These are phyloP conservation scores for Entomobrya proxima DNA, from an alignment of 2,888 invertebrate species.

Conservation along the genomic window DNA sequence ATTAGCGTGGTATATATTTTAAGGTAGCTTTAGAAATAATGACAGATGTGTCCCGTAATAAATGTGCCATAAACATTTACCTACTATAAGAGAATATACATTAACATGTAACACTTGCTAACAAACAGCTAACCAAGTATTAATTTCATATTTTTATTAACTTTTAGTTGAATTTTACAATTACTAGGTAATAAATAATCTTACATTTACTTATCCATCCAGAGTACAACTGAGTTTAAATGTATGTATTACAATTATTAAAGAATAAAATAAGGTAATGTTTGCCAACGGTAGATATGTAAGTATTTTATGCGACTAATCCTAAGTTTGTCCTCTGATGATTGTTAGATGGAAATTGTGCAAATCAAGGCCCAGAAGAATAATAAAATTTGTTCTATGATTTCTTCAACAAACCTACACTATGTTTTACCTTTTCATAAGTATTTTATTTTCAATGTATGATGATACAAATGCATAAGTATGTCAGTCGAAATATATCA, in stretches of 20 bases:
- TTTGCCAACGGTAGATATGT: no score
- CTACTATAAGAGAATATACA: background rate
- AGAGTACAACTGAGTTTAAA: background rate
- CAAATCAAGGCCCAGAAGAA: no score
- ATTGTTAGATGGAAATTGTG: no score
- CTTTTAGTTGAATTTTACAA: background rate
- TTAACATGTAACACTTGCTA: background rate
- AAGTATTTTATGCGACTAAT: no score
- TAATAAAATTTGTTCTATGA: no score
- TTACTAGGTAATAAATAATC: background rate
- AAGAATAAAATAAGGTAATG: background rate
- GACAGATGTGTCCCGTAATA: background rate
- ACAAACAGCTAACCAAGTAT: constrained; percentile 50
- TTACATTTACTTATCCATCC: background rate
- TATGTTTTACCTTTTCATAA: no score
- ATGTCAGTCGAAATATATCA: no score
- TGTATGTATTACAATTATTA: constrained; percentile 15
- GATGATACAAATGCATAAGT: no score
- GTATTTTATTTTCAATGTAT: no score
- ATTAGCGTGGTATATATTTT: no score
- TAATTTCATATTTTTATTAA: constrained; percentile 10
- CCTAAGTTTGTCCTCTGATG: no score
- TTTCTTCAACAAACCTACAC: no score
- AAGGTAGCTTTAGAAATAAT: background rate
- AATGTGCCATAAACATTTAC: background rate